A percentile compares a stretch with the other conserved stretches of the same genome.
phyloP scores from a whole-genome alignment of 1,140 invertebrate genomes.

The Batillaria attramentaria region DNA sequence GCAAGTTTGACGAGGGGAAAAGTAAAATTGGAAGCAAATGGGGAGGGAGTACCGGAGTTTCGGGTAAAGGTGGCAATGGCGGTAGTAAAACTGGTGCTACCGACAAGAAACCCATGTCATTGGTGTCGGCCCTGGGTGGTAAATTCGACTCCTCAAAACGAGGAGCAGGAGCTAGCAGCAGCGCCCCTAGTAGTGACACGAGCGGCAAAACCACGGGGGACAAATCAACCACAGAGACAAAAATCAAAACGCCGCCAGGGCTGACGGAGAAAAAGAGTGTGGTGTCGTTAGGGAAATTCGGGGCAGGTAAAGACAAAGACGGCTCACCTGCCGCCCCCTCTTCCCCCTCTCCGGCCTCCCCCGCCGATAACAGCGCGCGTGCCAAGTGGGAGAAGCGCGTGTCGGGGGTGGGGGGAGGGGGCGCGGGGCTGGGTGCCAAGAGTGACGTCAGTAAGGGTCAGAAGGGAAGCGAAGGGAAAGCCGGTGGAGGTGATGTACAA shows the following conservation, averaged over 20 bases:
- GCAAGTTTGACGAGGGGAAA: constrained; percentile 23
- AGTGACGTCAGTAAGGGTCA: constrained; percentile 24
- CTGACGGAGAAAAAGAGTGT: neutral
- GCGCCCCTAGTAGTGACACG: no score
- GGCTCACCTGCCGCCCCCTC: neutral
- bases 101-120: no score
- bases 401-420: constrained; percentile 3
- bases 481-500: neutral
- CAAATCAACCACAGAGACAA: neutral
- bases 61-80: no score
- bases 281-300: no score
- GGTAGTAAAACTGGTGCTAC: no score
- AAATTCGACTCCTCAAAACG: no score
- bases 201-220: neutral
- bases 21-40: no score
- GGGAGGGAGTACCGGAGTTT: no score
- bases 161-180: no score
- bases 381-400: constrained; percentile 24
- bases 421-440: neutral
- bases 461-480: constrained; percentile 16
- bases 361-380: neutral
- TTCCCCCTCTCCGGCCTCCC: neutral
- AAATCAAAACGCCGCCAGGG: neutral
- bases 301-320: neutral
- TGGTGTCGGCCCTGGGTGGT: no score